phyloP scores from a whole-genome alignment of 35 echinoderm and acorn worm species.

The Stichopus chloronotus region DNA sequence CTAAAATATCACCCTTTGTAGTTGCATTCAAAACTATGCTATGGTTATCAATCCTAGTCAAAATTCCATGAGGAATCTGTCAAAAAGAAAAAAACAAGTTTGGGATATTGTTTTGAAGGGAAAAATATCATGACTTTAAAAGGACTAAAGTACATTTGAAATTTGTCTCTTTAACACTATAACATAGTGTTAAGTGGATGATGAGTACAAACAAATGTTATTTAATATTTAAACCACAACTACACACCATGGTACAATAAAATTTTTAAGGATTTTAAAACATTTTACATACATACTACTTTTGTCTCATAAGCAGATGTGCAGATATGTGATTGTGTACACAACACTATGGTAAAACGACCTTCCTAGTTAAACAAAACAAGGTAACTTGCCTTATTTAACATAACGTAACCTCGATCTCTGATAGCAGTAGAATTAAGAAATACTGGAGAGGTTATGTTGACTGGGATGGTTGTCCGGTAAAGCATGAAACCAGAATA shows the following conservation, averaged over 20 bases:
- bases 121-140: neutral
- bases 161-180: too few relatives aligned
- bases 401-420: conserved; percentile 86
- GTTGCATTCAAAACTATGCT: conserved; percentile 62
- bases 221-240: too few relatives aligned
- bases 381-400: conserved; percentile 73
- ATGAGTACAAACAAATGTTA: too few relatives aligned
- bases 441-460: conserved; percentile 32
- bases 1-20: conserved; percentile 68
- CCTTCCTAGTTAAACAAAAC: neutral
- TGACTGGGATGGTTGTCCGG: conserved; percentile 61
- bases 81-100: conserved; percentile 14
- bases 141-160: too few relatives aligned
- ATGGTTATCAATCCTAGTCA: conserved; percentile 63
- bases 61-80: conserved; percentile 72
- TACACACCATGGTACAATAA: too few relatives aligned
- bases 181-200: too few relatives aligned
- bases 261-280: too few relatives aligned
- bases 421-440: conserved; percentile 75
- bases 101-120: neutral
- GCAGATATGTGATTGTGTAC: too few relatives aligned
- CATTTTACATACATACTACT: too few relatives aligned
- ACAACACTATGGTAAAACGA: too few relatives aligned
- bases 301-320: too few relatives aligned
- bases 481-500: conserved; percentile 91